phyloP scores from a whole-genome alignment of 2,797 vertebrate species.

The Tokudaia muenninki region DNA sequence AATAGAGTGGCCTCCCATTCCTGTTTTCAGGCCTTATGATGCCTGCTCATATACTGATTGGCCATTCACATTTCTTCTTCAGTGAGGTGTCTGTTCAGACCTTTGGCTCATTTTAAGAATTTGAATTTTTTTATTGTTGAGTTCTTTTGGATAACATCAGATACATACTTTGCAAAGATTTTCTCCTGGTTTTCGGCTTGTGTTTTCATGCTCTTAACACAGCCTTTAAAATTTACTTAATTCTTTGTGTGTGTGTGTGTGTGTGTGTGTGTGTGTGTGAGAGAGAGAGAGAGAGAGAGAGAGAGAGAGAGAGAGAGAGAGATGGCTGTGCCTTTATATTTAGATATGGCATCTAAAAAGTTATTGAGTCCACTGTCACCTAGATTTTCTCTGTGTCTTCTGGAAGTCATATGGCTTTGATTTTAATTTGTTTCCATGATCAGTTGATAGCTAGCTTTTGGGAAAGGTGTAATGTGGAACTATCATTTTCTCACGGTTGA shows the following conservation, averaged over 20 bases:
- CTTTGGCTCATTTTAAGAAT: not conserved
- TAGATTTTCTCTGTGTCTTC: not conserved
- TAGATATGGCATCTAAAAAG: not conserved
- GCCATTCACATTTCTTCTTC: not conserved
- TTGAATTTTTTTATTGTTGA: not conserved
- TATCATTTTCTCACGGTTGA: not conserved
- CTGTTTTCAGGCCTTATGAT: not conserved
- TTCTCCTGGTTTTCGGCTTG: not conserved
- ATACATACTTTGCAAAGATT: not conserved
- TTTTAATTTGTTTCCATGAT: not conserved
- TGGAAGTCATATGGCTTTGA: not conserved
- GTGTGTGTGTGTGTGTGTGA: not conserved
- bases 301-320: no score
- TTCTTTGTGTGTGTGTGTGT: not conserved
- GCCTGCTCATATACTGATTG: not conserved
- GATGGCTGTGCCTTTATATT: not conserved
- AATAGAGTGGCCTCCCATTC: not conserved
- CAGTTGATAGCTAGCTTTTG: constrained; percentile 7
- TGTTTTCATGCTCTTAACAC: not conserved
- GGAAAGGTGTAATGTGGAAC: not conserved
- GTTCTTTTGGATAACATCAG: not conserved
- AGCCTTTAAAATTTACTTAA: not conserved
- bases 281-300: no score
- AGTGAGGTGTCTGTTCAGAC: not conserved
- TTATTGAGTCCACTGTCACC: no score